phyloP scores from a whole-genome alignment of 64 coral and sea anemone genomes.

The Montipora sp. region DNA sequence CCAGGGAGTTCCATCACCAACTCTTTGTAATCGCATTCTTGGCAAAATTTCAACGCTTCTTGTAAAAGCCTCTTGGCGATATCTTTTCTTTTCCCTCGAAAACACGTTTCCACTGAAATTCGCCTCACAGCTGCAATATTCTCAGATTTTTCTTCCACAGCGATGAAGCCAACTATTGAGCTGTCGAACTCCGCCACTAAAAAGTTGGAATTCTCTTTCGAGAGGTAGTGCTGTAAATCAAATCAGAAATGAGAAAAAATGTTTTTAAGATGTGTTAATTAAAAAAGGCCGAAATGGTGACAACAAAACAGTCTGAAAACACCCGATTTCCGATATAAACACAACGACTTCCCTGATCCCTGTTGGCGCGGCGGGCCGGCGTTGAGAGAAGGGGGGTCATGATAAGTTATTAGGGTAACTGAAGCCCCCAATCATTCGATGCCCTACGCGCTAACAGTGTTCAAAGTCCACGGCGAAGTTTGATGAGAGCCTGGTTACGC shows the following conservation, averaged over 20 bases:
- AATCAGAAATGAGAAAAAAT: background rate
- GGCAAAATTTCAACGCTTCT: conserved; percentile 50
- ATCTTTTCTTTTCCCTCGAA: conserved; percentile 7
- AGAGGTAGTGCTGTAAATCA: conserved; percentile 36
- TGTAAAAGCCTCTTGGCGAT: conserved; percentile 36
- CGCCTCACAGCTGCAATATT: conserved; percentile 3
- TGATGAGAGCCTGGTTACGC: no score
- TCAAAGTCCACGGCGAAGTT: no score
- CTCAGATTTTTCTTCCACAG: conserved; percentile 46
- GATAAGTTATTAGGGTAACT: no score
- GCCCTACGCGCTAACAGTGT: no score
- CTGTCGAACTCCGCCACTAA: conserved; percentile 60
- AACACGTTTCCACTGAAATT: conserved; percentile 55
- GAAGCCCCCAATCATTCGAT: no score
- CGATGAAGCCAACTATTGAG: conserved; percentile 60
- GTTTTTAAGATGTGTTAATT: background rate
- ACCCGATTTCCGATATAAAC: background rate
- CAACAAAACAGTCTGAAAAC: background rate
- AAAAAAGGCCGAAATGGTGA: background rate
- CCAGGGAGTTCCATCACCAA: conserved; percentile 25
- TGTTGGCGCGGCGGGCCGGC: background rate
- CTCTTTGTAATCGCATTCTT: conserved; percentile 26
- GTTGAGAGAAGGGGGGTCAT: no score
- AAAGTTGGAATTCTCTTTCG: conserved; percentile 31
- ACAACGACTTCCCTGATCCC: background rate